Evolutionary conservation across 2,888 invertebrate species (phyloP).

Genomic region (Creontiades dilutus): DNA sequence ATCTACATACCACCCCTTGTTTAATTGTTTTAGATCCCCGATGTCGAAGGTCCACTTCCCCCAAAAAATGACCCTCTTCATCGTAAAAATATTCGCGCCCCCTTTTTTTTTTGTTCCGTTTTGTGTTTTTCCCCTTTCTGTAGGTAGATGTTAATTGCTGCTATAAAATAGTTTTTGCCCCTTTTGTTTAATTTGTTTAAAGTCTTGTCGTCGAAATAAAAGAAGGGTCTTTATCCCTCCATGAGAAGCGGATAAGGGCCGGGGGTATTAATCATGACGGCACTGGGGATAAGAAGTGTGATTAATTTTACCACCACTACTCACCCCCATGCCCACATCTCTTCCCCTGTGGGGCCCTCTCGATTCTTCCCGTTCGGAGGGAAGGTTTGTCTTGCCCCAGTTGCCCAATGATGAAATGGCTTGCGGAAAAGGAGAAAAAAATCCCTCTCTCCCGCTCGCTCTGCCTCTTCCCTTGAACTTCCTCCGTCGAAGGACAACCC

Average conservation of each 20-base stretch:
- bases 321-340: neutral
- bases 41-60: neutral
- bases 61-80: neutral
- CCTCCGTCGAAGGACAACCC: slow-evolving; percentile 69
- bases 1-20: neutral
- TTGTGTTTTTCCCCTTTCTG: neutral
- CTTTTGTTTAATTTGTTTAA: slow-evolving; percentile 65
- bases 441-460: neutral
- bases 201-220: slow-evolving; percentile 58
- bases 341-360: slow-evolving; percentile 33
- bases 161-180: slow-evolving; percentile 54
- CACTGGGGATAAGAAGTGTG: slow-evolving; percentile 72
- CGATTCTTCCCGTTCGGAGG: slow-evolving; percentile 53
- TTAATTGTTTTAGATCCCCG: neutral
- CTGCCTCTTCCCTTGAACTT: slow-evolving; percentile 40
- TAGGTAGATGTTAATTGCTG: slow-evolving; percentile 54
- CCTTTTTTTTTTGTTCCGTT: neutral
- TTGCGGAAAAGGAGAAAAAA: slow-evolving; percentile 72
- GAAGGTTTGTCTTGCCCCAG: slow-evolving; percentile 74
- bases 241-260: slow-evolving; percentile 41
- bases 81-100: neutral
- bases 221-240: slow-evolving; percentile 55
- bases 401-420: slow-evolving; percentile 75
- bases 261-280: slow-evolving; percentile 70
- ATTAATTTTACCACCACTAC: slow-evolving; percentile 71